Evolutionary conservation across 2,888 invertebrate species (phyloP), one percentile per base, ranked within the genome.

Genomic region (Drosophila bunnanda): DNA sequence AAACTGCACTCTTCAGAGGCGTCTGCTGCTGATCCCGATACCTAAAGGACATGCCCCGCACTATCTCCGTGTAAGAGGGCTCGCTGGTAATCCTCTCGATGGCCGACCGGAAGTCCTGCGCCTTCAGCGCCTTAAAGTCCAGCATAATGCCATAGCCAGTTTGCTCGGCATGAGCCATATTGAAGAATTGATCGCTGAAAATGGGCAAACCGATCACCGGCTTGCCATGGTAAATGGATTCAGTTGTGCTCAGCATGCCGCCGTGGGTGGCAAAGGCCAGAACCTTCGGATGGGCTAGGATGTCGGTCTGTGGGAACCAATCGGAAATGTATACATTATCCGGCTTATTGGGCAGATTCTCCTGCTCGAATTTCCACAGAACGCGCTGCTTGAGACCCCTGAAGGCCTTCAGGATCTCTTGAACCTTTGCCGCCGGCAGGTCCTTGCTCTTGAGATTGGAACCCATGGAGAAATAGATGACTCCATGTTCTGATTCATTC

Each of bases 131-230:
- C 8, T 77, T 74, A 2, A 93, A 72, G 6, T 80, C 80, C 7
- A 90, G 75, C 57, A 89, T 90, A 0, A 88, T 92, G 0, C 92
- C 93, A 75, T 90, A 92, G 2, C 93, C 94, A 1, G 87, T 79
- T 1, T 81, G 75, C 52, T 88, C 91, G 1, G 93, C 93, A 28
- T 91, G 91, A 2, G 85, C 90, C 76, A 93, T 92, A 75, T 94
- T 94, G 22, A 92, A 76, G 43, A 92, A 91, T 82, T 94, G 94
- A 82, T 94, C 94, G 7, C 90, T 93, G 57, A 93, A 93, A 41
- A 93, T 86, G 0, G 94, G 94, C 60, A 94, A 90, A 0, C 93
- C 93, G 2, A 93, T 78, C 2, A 93, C 81, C 0, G 93, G 93
- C 7, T 93, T 92, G 15, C 93, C 93, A 76, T 93, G 91, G 58